phyloP scores from a whole-genome alignment of 2,797 vertebrate species.

The Novumbra hubbsi region DNA sequence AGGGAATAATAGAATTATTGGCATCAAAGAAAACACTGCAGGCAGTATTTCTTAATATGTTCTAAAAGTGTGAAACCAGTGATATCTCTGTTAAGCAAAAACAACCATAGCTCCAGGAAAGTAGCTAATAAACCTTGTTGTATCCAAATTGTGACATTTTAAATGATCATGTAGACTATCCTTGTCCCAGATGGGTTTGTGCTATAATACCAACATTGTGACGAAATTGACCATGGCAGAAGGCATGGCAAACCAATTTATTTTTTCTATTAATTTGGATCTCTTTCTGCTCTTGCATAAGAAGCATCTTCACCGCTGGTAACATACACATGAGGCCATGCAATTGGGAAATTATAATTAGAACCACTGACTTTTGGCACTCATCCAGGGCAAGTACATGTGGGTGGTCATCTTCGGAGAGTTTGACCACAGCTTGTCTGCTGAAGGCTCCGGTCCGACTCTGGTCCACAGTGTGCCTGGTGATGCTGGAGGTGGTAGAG shows the following conservation, averaged over 20 bases:
- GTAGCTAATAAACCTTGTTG: constrained; percentile 1
- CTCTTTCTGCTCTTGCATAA: too few species aligned
- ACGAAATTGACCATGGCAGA: background rate
- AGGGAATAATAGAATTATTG: constrained; percentile 32
- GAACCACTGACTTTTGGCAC: constrained; percentile 88
- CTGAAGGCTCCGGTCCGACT: constrained; percentile 76
- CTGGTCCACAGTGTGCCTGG: constrained; percentile 88
- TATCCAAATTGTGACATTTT: background rate
- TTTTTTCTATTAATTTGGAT: too few species aligned
- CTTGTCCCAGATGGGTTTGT: background rate
- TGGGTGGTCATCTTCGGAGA: constrained; percentile 96
- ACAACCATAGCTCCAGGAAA: background rate
- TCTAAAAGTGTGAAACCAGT: constrained; percentile 28
- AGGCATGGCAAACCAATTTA: background rate
- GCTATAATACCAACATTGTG: background rate
- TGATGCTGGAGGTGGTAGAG: constrained; percentile 94
- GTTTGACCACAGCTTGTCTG: constrained; percentile 86
- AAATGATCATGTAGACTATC: background rate
- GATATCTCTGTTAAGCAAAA: background rate
- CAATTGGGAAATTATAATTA: background rate
- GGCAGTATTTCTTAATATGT: constrained; percentile 18
- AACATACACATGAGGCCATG: background rate
- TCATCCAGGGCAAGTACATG: constrained; percentile 92
- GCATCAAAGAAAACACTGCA: constrained; percentile 10
- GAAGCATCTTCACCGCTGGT: too few species aligned